A percentile compares a stretch with the other conserved stretches of the same genome.
These are phyloP conservation scores for Tetramorium simillimum DNA, from an alignment of 1,140 invertebrate genomes.

Conservation along the genomic window DNA sequence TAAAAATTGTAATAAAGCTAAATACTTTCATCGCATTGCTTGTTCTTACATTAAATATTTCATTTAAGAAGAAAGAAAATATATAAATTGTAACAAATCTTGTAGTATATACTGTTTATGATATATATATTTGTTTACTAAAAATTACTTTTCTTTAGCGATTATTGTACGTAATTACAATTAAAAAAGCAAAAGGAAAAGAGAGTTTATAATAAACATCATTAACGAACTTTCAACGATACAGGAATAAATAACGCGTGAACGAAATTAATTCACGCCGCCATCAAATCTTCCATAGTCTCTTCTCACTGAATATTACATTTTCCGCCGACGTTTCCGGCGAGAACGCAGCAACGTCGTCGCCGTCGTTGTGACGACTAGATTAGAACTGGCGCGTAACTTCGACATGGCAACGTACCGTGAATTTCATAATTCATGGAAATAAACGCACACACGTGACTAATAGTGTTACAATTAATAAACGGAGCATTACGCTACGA, in stretches of 20 bases:
- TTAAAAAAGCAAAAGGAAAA: background rate
- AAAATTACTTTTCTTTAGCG: background rate
- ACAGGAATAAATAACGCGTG: slow-evolving; percentile 24
- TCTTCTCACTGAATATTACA: slow-evolving; percentile 51
- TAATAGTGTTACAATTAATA: slow-evolving; percentile 57
- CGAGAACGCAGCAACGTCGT: slow-evolving; percentile 4
- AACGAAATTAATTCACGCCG: slow-evolving; percentile 40
- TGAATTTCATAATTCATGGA: slow-evolving; percentile 56
- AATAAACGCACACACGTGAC: slow-evolving; percentile 40
- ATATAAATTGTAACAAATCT: background rate
- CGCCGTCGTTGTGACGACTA: slow-evolving; percentile 42
- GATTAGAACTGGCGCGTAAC: slow-evolving; percentile 45
- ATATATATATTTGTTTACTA: background rate
- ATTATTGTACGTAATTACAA: background rate
- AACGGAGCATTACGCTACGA: slow-evolving; percentile 26
- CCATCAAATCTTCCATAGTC: slow-evolving; percentile 27
- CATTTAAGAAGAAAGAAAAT: background rate
- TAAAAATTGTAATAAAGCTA: background rate
- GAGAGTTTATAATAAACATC: background rate
- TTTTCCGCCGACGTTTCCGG: slow-evolving; percentile 26
- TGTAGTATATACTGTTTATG: background rate
- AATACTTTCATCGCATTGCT: background rate
- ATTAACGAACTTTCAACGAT: slow-evolving; percentile 1
- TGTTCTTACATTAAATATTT: background rate
- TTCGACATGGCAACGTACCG: slow-evolving; percentile 37